Conservation (phyloP, 2,888 invertebrate species). For the Mesoligia furuncula region DNA sequence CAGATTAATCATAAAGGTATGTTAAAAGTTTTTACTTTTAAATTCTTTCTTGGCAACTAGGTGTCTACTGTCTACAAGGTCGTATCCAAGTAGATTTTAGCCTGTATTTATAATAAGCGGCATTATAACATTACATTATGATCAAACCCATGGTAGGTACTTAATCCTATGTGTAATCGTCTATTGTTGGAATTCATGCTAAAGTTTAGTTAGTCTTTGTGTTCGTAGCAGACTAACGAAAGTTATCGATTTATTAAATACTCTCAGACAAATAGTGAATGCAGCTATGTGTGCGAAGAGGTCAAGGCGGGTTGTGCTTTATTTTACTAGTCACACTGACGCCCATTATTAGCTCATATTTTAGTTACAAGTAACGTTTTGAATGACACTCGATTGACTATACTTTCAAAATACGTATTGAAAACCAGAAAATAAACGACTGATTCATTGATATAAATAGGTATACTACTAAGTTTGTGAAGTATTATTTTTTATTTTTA, state of each 20-base stretch:
- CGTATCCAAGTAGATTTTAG: slow-evolving; percentile 47
- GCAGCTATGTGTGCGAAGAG: slow-evolving; percentile 72
- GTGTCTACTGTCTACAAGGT: slow-evolving; percentile 44
- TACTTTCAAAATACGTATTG: neutral
- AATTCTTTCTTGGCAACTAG: slow-evolving; percentile 43
- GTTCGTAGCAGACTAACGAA: slow-evolving; percentile 65
- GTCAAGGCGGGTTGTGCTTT: slow-evolving; percentile 72
- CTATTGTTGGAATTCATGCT: slow-evolving; percentile 1
- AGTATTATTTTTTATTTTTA: neutral
- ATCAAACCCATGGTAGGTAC: slow-evolving; percentile 6
- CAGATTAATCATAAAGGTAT: slow-evolving; percentile 45
- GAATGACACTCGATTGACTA: slow-evolving; percentile 9
- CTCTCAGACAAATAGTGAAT: slow-evolving; percentile 71
- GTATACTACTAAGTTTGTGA: neutral
- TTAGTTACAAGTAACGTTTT: slow-evolving; percentile 21
- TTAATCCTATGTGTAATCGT: neutral
- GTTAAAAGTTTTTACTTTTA: slow-evolving; percentile 50
- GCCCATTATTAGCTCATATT: slow-evolving; percentile 49
- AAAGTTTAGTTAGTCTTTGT: slow-evolving; percentile 23
- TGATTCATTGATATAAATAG: slow-evolving; percentile 5
- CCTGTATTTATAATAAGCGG: slow-evolving; percentile 18
- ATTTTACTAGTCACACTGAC: slow-evolving; percentile 59
- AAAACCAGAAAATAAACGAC: neutral
- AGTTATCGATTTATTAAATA: slow-evolving; percentile 73
- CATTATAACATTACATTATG: slow-evolving; percentile 11